phyloP scores from a whole-genome alignment of 1,140 invertebrate species.

The Probaryconus sp. region DNA sequence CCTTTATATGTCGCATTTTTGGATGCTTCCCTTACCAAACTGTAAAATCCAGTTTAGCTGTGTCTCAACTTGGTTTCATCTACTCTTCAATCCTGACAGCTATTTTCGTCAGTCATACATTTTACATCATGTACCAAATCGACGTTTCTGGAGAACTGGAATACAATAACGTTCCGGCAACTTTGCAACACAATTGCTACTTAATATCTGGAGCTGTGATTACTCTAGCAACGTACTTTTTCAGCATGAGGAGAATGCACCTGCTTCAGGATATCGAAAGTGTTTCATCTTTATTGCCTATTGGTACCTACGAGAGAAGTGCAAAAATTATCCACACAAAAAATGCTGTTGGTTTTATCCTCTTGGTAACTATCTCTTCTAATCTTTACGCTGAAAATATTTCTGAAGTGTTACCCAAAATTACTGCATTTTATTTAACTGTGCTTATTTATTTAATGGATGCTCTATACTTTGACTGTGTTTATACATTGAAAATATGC shows the following conservation, averaged over 20 bases:
- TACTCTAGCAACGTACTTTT: constrained; percentile 32
- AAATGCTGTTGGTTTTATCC: constrained; percentile 63
- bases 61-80: constrained; percentile 22
- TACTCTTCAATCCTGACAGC: constrained; percentile 40
- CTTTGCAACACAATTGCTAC: constrained; percentile 65
- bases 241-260: constrained; percentile 29
- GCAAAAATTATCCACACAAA: constrained; percentile 64
- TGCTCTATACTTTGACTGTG: constrained; percentile 68
- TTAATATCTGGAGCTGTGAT: constrained; percentile 35
- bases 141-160: constrained; percentile 38
- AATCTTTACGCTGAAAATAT: constrained; percentile 31
- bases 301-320: constrained; percentile 46
- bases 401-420: not conserved
- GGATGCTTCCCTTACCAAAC: constrained; percentile 40
- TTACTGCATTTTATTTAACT: constrained; percentile 43
- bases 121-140: constrained; percentile 50
- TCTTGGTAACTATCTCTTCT: constrained; percentile 40
- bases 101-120: not conserved
- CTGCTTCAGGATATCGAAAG: constrained; percentile 52
- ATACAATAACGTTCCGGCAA: constrained; percentile 31
- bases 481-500: constrained; percentile 62
- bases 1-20: constrained; percentile 26
- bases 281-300: constrained; percentile 53
- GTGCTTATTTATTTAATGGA: constrained; percentile 64
- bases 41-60: constrained; percentile 12